phyloP scores from a whole-genome alignment of 2,888 invertebrate genomes.

The Calliphora vomitoria region DNA sequence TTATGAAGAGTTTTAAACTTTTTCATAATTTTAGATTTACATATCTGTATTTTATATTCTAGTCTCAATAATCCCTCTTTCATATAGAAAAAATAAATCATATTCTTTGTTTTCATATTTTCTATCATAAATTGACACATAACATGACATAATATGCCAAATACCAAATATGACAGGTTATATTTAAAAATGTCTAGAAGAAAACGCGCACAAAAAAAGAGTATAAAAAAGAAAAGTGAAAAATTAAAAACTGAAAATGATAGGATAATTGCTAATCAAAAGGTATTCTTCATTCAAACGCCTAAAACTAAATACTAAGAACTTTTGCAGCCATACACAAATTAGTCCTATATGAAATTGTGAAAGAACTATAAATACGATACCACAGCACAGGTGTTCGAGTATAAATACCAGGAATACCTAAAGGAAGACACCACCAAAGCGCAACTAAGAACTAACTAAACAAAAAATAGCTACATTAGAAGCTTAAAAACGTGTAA shows the following conservation, averaged over 20 bases:
- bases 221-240: constrained; percentile 58
- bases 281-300: constrained; percentile 56
- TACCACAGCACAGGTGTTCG: constrained; percentile 66
- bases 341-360: constrained; percentile 31
- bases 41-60: no score
- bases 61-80: no score
- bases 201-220: not conserved
- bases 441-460: no score
- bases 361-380: constrained; percentile 54
- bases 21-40: no score
- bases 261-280: constrained; percentile 79
- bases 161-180: constrained; percentile 77
- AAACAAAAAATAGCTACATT: constrained; percentile 38
- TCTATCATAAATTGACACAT: constrained; percentile 62
- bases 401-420: constrained; percentile 49
- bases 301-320: no score
- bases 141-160: constrained; percentile 66
- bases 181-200: constrained; percentile 75
- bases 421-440: constrained; percentile 27
- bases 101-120: not conserved
- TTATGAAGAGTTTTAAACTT: no score
- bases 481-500: constrained; percentile 61
- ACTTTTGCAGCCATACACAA: constrained; percentile 32
- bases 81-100: not conserved
- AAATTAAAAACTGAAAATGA: constrained; percentile 72